Base-by-base conservation (phyloP, 2,113 vertebrate species). In the Athene noctua region DNA sequence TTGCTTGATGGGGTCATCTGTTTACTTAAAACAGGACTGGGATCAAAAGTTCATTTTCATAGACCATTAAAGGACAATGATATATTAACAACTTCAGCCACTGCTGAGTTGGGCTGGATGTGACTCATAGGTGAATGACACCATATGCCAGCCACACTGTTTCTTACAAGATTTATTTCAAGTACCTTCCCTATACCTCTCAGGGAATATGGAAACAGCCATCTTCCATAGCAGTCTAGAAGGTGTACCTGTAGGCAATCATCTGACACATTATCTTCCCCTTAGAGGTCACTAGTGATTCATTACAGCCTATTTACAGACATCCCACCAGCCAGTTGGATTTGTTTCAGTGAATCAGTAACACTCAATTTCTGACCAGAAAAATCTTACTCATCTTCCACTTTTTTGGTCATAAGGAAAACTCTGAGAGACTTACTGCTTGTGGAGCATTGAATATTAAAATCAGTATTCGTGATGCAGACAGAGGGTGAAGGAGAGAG, bases 41-140 rank as follows among this genome's bases (percentile, higher is more conserved):
- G 97, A 96, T 95, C 93, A 96, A 95, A 95, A 96, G 94, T 94
- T 97, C 91, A 82, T 96, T 96, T 96, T 97, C 94, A 94, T 94
- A 94, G 70, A 87, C 93, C 74, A 88, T 92, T 96, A 95, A 88
- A 92, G 78, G 87, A 68, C 71, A 82, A 34, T 29, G 80, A 95
- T 94, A 94, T 25, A 74, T 67, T 88, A 95, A 92, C 92, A 94
- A 36, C 18, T 7, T 78, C 78, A 91, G 89, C 74, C 91, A 74
- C 81, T 88, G 92, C 84, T 90, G 67, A 88, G 32, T 8, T 87
- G 78, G 72, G 72, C 74, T 94, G 84, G 54, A 85, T 92, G 63
- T 74, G 80, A 82, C 73, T 93, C 15, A 4, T 65, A 81, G 72
- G 68, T 80, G 94, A 92, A 79, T 82, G 75, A 85, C 84, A 80